Evolutionary conservation across 2,113 vertebrate genomes (phyloP).

Genomic region (Lipotes vexillifer): DNA sequence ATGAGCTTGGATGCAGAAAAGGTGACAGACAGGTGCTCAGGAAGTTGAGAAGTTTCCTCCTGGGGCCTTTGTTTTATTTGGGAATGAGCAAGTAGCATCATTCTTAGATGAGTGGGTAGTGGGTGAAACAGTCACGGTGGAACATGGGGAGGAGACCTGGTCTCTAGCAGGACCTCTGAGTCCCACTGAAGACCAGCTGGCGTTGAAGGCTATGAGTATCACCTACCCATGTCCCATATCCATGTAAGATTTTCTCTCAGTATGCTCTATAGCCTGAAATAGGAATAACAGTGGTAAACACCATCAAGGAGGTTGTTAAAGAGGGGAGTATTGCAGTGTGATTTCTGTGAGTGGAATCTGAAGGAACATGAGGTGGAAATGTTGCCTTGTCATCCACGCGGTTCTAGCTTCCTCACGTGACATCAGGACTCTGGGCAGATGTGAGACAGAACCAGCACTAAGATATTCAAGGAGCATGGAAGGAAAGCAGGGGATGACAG

Average conservation of each 20-base stretch:
- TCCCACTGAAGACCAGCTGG: not conserved
- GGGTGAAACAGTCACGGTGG: not conserved
- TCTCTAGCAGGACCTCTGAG: not conserved
- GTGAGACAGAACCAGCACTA: not conserved
- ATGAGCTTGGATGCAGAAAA: not conserved
- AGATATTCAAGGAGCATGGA: not conserved
- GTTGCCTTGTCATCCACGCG: not conserved
- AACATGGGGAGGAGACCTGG: not conserved
- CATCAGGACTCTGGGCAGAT: not conserved
- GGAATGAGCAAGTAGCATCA: not conserved
- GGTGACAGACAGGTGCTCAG: not conserved
- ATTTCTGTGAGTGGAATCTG: not conserved
- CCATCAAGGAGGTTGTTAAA: not conserved
- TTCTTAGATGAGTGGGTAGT: not conserved
- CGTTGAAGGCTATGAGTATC: not conserved
- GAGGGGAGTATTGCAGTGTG: not conserved
- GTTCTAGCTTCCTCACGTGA: not conserved
- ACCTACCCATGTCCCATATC: not conserved
- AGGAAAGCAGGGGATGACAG: not conserved
- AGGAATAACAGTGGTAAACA: not conserved
- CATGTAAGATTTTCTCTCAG: not conserved
- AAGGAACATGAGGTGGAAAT: not conserved
- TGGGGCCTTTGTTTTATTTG: not conserved
- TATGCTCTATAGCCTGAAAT: not conserved
- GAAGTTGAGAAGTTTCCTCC: not conserved